Evolutionary conservation across 2,888 invertebrate genomes (phyloP), one percentile per base, ranked within the genome.

Genomic region (Apotomis capreana): DNA sequence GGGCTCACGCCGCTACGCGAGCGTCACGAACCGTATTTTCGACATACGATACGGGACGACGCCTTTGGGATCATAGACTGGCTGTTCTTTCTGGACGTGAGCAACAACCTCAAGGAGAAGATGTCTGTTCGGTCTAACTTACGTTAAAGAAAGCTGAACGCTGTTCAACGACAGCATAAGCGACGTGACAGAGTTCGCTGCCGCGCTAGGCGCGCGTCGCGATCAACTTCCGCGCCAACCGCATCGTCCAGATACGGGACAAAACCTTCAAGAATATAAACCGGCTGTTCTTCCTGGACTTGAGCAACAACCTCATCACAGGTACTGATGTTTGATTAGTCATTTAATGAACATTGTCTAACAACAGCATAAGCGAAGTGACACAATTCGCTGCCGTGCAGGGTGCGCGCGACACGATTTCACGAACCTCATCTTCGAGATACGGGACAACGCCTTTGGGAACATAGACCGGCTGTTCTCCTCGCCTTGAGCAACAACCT

Each of bases 401-500:
- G 26, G 26, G 26, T 26, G 26, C 26, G 26, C 26, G 26, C 26
- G 26, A 26, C 26, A 26, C 26, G 26, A 26, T 26, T 26, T 26
- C 26, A 26, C 26, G 26, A 26, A 26, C 26, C 26, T 26, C 26
- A 26, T 26, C 26, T 26, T 26, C 40, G 51, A 51, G n/a, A 89
- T 95, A 70, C 90, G 90, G 15, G 88, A 89, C 49, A 92, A 94
- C 61, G 89, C 94, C 0, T 95, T 95, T 80, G 88, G 89, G 67
- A 90, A 93, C 74, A 84, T 94, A 46, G 84, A 89, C 65, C 88
- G 90, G 59, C 82, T 95, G 52, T 90, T 92, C 58, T 94, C 76
- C 85, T 95, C 79, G 95, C 95, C 81, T 84, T 95, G 74, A 94
- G 95, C 84, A 91, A 94, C 78, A 95, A 95, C 79, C 80, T 80